Base-by-base conservation (phyloP, 2,113 vertebrate genomes). In the Pedetes capensis region DNA sequence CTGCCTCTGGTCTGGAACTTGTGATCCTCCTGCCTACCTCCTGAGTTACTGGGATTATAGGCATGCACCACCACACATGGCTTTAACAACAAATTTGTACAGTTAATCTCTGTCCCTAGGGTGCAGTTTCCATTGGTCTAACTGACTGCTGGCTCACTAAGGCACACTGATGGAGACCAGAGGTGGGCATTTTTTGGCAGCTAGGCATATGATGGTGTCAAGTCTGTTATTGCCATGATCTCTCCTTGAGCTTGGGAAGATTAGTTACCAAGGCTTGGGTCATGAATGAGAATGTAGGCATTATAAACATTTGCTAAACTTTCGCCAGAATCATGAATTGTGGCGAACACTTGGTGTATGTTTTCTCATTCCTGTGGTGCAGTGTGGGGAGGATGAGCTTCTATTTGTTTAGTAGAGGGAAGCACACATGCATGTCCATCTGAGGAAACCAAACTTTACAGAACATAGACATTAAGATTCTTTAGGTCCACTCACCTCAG, bases 241-340 rank as follows among this genome's bases (percentile, higher is more conserved):
- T 76, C 49, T 82, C 25, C 0, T 63, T 72, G 81, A 89, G 3
- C 34, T 78, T 85, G 47, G 37, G 57, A 79, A 27, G 49, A 59
- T 59, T 39, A 37, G 39, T 92, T 32, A 23, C 12, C 23, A 3
- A 25, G 42, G 25, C 22, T n/a, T 29, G 64, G 27, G 17, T 6
- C 22, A 3, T n/a, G 72, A 44, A 16, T 20, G 12, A 64, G 29
- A 88, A 72, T 3, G 32, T 17, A 27, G 49, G 64, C 5, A 0
- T 16, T 32, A 37, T n/a, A 42, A 74, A 51, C 29, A 20, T 49
- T 49, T 63, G 92, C 74, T 64, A 17, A 61, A 39, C 47, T 32
- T 55, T 61, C 51, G 4, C 0, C 1, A 7, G 42, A 18, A 49
- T 37, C 0, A 0, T 49, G 42, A 17, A 2, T 49, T 22, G 6